Evolutionary conservation across 2,888 invertebrate genomes (phyloP), one percentile per base, ranked within the genome.

Genomic region (Agelastica alni): DNA sequence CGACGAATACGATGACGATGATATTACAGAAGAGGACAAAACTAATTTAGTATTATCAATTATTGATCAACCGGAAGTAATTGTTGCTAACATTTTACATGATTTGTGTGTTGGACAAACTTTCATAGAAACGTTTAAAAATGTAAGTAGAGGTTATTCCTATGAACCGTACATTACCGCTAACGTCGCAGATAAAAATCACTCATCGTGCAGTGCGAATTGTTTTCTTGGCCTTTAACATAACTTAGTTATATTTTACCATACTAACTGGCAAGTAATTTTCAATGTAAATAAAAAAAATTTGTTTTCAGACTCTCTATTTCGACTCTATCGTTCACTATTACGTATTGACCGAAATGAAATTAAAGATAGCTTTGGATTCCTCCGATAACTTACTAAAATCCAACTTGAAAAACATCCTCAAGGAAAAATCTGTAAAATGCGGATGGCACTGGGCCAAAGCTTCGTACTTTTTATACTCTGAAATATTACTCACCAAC

Each of bases 51-150:
- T 67, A 52, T 53, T 62, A 17, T 53, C 60, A 17, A 61, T 56
- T 49, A 62, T 62, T 36, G 72, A 63, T 32, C 66, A 74, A 22
- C 61, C 73, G 31, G 67, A 71, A 48, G 65, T 72, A 26, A 62
- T 74, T 54, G 53, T 77, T 44, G 58, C 70, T 6, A 69, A 73
- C 53, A 56, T 78, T 22, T 60, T 78, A 22, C 70, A 78, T 57
- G 73, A 72, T 51, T 62, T 75, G 26, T 66, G 74, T 30, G 49
- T 78, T 4, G 70, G 74, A 10, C 64, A 74, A 42, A 68, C 73
- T 46, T 77, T 79, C 56, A 61, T 69, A 7, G 63, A 68, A 30
- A 70, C 79, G 64, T 80, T 77, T 66, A 77, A 75, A 71, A 77
- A 74, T 51, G 78, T 79, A 66, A 75, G 73, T 69, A 22, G n/a